These are phyloP conservation scores for Dolichoris vasculosae DNA, from an alignment of 1,140 invertebrate species.

Conservation along the genomic window DNA sequence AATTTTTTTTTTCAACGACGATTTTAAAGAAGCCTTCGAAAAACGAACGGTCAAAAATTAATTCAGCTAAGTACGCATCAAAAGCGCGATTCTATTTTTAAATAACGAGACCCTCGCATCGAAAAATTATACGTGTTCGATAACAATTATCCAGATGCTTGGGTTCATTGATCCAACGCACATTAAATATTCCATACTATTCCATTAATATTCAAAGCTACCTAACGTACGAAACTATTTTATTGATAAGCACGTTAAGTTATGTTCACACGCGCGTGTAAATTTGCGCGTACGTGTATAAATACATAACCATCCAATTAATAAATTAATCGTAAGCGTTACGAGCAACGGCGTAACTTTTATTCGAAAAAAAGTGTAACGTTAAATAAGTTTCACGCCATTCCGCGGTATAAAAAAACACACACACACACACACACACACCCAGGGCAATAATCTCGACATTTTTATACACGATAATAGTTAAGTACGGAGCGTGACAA, in stretches of 20 bases:
- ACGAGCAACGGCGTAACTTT: background rate
- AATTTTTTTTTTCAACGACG: too few relatives aligned
- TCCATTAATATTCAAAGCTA: slow-evolving; percentile 3
- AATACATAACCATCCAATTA: background rate
- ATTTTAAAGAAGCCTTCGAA: too few relatives aligned
- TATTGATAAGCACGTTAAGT: background rate
- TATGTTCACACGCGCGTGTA: background rate
- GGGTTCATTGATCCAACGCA: background rate
- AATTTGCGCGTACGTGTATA: background rate
- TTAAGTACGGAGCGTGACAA: background rate
- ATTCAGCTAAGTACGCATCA: too few relatives aligned
- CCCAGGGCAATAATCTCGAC: background rate
- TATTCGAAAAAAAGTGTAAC: background rate
- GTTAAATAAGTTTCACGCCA: background rate
- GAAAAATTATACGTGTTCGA: too few relatives aligned
- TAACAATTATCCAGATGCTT: too few relatives aligned
- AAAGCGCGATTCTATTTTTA: too few relatives aligned
- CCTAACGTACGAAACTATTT: slow-evolving; percentile 12
- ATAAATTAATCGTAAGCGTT: background rate
- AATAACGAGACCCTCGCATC: too few relatives aligned
- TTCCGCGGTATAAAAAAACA: background rate
- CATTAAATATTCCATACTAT: background rate
- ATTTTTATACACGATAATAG: background rate
- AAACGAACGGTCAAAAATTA: too few relatives aligned
- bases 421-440: too few relatives aligned